Base-by-base conservation (phyloP, 2,113 vertebrate genomes). In the Chascanopsetta lugubris region DNA sequence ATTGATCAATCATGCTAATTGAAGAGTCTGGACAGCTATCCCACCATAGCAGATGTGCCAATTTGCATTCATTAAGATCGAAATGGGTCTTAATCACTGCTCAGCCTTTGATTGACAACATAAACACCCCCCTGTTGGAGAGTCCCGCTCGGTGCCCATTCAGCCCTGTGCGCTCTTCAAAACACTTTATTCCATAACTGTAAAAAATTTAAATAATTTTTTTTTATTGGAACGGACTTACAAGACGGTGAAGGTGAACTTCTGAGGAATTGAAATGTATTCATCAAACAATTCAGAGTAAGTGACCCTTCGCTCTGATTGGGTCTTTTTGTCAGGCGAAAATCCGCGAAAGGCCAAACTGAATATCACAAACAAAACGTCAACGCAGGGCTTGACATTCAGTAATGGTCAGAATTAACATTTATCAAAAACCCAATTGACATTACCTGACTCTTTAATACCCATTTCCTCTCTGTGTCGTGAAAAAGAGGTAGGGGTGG, bases 1-100 rank as follows among this genome's bases (percentile, higher is more conserved):
- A 93, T 92, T 93, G 90, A 92, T 92, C 91, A 91, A 92, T 93
- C 91, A 92, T 75, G 79, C 88, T 92, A 93, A 93, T 91, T 92
- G 89, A 90, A 90, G 87, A 91, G 90, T 92, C 87, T 91, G 90
- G 90, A 91, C 89, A 91, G 88, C 89, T 86, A 88, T 87, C 79
- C 82, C 87, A 87, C 88, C 87, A 87, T 84, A 92, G 89, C 92
- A 93, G 92, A 92, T 93, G 92, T 90, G 91, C 89, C 90, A 88
- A 93, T 93, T 93, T 93, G 89, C 91, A 92, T 93, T 92, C 89
- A 92, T 93, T 93, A 93, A 79, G 83, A 79, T 58, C 58, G 81
- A 89, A 89, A 91, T 86, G 85, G 87, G 85, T 83, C 89, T 89
- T 92, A 92, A 92, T 92, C 87, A 91, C 86, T 63, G 72, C 72